These are phyloP conservation scores for Aphidoletes aphidimyza DNA, from an alignment of 2,888 invertebrate genomes.

Conservation along the genomic window DNA sequence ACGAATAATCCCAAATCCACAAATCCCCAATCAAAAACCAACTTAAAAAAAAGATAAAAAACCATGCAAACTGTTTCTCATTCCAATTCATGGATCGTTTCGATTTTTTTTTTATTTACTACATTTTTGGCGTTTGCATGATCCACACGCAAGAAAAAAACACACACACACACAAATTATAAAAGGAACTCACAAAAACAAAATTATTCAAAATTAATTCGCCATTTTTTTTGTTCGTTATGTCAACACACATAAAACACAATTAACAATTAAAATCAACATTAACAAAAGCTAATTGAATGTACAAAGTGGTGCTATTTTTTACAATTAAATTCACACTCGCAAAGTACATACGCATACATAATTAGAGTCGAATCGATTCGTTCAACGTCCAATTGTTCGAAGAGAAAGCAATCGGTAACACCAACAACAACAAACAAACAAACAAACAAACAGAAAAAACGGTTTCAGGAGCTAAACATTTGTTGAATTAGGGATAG, in stretches of 20 bases:
- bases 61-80: conserved; percentile 31
- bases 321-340: conserved; percentile 48
- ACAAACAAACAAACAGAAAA: too few species aligned
- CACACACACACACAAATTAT: too few species aligned
- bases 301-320: conserved; percentile 50
- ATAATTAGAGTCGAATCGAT: background rate
- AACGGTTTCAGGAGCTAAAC: too few species aligned
- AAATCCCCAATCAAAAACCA: conserved; percentile 10
- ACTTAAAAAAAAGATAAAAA: background rate
- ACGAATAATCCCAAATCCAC: background rate
- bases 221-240: background rate
- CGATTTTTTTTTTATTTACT: too few species aligned
- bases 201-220: background rate
- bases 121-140: conserved; percentile 1
- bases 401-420: too few species aligned
- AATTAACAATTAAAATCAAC: background rate
- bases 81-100: background rate
- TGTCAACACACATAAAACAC: background rate
- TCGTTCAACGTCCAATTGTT: too few species aligned
- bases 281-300: conserved; percentile 12
- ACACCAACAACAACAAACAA: too few species aligned
- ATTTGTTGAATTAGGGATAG: too few species aligned
- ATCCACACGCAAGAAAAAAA: background rate
- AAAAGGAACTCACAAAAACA: background rate
- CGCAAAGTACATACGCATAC: conserved; percentile 10